These are phyloP conservation scores for Tetanocera ferruginea DNA, from an alignment of 2,888 invertebrate species.

Conservation along the genomic window DNA sequence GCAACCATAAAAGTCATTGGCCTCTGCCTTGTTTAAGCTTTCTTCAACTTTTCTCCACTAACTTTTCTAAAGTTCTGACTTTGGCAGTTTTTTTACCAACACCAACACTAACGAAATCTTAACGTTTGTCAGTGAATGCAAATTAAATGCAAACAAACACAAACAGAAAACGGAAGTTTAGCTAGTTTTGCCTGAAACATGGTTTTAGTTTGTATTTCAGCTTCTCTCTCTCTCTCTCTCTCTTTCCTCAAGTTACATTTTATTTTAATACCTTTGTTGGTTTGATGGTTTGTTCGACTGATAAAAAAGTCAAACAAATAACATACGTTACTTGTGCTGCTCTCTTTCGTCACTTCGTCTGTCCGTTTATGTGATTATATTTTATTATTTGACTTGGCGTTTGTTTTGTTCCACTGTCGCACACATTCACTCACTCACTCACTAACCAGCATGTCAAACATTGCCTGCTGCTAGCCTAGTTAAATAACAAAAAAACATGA, in stretches of 20 bases:
- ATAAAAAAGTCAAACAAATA: neutral
- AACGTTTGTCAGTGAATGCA: neutral
- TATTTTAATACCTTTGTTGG: neutral
- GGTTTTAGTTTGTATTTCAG: neutral
- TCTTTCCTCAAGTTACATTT: neutral
- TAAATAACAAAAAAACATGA: no score
- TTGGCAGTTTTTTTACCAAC: neutral
- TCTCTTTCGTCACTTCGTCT: neutral
- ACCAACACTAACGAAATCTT: neutral
- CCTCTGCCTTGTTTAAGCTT: neutral
- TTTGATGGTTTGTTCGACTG: neutral
- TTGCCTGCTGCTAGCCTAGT: no score
- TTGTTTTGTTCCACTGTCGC: conserved; percentile 1
- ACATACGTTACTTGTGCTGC: no score
- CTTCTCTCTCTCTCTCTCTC: neutral
- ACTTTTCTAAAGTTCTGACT: neutral
- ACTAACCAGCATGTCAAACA: neutral
- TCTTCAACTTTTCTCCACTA: neutral
- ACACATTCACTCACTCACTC: no score
- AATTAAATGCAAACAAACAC: conserved; percentile 1
- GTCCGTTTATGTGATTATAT: neutral
- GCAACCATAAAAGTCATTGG: conserved; percentile 9
- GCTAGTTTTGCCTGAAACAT: conserved; percentile 6
- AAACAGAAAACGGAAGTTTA: conserved; percentile 32
- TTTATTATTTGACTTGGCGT: neutral